phyloP scores from a whole-genome alignment of 2,113 vertebrate species.

The Cisticola juncidis region DNA sequence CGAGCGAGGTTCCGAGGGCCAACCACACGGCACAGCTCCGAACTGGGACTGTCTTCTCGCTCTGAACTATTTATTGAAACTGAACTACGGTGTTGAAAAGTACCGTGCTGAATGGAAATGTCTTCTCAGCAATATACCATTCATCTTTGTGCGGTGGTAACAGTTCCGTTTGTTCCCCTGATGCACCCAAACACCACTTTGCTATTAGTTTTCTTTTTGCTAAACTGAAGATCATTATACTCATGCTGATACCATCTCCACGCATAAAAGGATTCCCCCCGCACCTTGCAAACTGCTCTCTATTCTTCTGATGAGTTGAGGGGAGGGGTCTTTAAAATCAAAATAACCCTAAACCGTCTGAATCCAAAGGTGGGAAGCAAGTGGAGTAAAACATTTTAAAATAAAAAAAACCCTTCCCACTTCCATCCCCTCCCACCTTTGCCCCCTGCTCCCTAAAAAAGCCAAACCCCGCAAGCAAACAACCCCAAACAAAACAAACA shows the following conservation, averaged over 20 bases:
- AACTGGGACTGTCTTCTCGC: accelerated
- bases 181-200: neutral
- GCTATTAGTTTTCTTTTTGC: neutral
- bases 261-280: neutral
- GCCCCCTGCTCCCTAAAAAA: neutral
- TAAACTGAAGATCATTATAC: neutral
- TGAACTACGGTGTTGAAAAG: neutral
- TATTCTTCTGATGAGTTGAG: neutral
- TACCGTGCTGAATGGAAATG: neutral
- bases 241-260: neutral
- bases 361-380: neutral
- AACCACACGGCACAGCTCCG: accelerated
- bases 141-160: neutral
- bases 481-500: neutral
- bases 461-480: neutral
- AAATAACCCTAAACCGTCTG: neutral
- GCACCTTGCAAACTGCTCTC: neutral
- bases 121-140: accelerated
- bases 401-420: neutral
- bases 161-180: neutral
- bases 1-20: accelerated
- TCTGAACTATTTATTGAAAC: accelerated
- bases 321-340: neutral
- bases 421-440: neutral
- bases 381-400: neutral